Conservation (phyloP, 2,113 vertebrate species). For the Pelobates fuscus region DNA sequence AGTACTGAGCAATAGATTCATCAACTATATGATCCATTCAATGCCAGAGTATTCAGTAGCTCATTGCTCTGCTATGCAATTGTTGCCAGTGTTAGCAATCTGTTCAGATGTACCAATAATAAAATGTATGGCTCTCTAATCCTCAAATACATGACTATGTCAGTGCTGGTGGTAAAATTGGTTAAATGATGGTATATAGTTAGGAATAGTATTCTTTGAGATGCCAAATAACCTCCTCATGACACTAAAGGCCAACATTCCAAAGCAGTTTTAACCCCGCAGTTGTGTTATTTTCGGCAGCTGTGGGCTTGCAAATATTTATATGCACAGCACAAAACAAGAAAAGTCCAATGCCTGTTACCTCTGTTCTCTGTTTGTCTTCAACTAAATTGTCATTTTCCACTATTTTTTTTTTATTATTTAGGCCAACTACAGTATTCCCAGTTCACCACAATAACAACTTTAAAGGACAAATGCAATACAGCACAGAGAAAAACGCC, state of each 20-base stretch:
- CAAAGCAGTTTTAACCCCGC: too few species aligned
- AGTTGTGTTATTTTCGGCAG: too few species aligned
- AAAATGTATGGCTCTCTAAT: slow-evolving; percentile 4
- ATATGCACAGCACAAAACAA: too few species aligned
- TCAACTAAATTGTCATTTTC: slow-evolving; percentile 18
- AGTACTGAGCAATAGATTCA: slow-evolving; percentile 24
- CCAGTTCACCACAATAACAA: slow-evolving; percentile 37
- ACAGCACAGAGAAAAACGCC: slow-evolving; percentile 27
- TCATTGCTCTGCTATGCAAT: neutral
- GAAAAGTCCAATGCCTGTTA: too few species aligned
- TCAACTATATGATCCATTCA: slow-evolving; percentile 40
- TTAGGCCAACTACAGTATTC: slow-evolving; percentile 30
- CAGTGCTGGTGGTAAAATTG: too few species aligned
- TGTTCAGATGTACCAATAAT: slow-evolving; percentile 1
- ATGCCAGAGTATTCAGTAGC: neutral
- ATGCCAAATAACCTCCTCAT: neutral
- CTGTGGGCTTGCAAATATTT: too few species aligned
- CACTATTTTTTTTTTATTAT: too few species aligned
- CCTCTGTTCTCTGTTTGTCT: neutral
- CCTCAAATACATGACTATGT: neutral
- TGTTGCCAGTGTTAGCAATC: slow-evolving; percentile 2
- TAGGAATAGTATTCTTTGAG: neutral
- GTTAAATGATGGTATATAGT: neutral
- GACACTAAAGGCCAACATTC: neutral
- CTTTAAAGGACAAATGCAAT: neutral